Percentiles rank a stretch among this genome's conserved stretches.
Evolutionary conservation across 2,797 vertebrate genomes (phyloP).

Genomic region (Knipowitschia caucasica): DNA sequence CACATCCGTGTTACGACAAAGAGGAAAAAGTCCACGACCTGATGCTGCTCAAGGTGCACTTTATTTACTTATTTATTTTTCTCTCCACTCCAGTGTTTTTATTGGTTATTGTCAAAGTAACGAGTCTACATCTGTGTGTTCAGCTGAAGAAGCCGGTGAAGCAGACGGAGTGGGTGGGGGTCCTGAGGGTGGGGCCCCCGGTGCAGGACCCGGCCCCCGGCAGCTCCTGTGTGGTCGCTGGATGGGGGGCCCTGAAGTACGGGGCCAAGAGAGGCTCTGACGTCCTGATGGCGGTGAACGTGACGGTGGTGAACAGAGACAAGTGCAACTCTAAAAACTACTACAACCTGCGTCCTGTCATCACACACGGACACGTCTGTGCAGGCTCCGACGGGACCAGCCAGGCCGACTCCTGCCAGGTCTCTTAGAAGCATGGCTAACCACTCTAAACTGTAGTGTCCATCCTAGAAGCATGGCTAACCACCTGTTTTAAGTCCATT

Average conservation of each 20-base stretch:
- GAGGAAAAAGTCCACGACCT: slow-evolving; percentile 40
- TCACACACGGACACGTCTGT: slow-evolving; percentile 62
- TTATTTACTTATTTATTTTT: no score
- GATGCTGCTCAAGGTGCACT: slow-evolving; percentile 69
- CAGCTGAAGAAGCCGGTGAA: slow-evolving; percentile 50
- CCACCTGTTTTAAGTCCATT: no score
- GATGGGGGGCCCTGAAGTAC: slow-evolving; percentile 55
- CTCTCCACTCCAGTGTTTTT: no score
- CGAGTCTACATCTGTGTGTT: no score
- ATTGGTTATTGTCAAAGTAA: no score
- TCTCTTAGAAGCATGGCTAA: no score
- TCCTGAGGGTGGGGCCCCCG: slow-evolving; percentile 16
- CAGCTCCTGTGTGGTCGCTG: slow-evolving; percentile 56
- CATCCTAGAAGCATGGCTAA: no score
- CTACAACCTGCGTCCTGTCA: slow-evolving; percentile 35
- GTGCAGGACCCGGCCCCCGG: slow-evolving; percentile 11
- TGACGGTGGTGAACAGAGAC: slow-evolving; percentile 53
- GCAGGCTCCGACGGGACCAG: slow-evolving; percentile 48
- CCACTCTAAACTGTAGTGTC: no score
- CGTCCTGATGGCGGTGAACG: slow-evolving; percentile 55
- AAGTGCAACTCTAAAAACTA: slow-evolving; percentile 57
- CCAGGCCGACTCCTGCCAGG: slow-evolving; percentile 31
- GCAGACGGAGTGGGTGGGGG: slow-evolving; percentile 26
- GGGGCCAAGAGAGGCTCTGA: neutral
- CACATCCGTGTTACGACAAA: slow-evolving; percentile 38